Evolutionary conservation across 2,888 invertebrate species (phyloP).

Genomic region (Drosophila pseudotalamancana): DNA sequence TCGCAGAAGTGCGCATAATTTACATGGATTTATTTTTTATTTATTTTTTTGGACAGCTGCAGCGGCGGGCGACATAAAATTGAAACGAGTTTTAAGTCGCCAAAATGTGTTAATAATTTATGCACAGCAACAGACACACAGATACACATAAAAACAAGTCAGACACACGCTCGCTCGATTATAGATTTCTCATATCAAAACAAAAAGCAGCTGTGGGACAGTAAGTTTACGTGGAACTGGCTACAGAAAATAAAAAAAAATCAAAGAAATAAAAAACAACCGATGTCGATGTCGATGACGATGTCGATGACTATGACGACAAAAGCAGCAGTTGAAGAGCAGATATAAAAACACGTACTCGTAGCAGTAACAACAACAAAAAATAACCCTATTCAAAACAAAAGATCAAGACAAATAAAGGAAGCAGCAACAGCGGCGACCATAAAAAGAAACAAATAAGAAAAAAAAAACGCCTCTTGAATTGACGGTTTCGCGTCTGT

Average conservation of each 20-base stretch:
- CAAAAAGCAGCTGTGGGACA: conserved; percentile 71
- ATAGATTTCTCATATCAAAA: conserved; percentile 65
- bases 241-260: conserved; percentile 9
- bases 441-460: conserved; percentile 31
- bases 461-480: conserved; percentile 45
- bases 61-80: conserved; percentile 3
- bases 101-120: conserved; percentile 50
- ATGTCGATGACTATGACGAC: conserved; percentile 47
- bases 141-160: conserved; percentile 1
- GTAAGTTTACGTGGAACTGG: conserved; percentile 46
- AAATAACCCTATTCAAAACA: conserved; percentile 68
- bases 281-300: conserved; percentile 38
- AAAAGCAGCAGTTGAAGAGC: conserved; percentile 44
- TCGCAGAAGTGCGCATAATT: conserved; percentile 34
- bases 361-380: conserved; percentile 22
- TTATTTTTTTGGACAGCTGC: conserved; percentile 1
- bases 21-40: conserved; percentile 22
- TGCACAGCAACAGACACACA: conserved; percentile 13
- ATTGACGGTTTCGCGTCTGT: conserved; percentile 28
- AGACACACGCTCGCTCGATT: conserved; percentile 42
- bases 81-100: conserved; percentile 40
- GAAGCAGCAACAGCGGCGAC: conserved; percentile 30
- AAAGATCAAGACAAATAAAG: conserved; percentile 66
- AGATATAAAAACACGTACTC: conserved; percentile 48
- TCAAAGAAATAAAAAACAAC: conserved; percentile 7